phyloP scores from a whole-genome alignment of 2,797 vertebrate genomes.

The Schizothorax lantsangensis region DNA sequence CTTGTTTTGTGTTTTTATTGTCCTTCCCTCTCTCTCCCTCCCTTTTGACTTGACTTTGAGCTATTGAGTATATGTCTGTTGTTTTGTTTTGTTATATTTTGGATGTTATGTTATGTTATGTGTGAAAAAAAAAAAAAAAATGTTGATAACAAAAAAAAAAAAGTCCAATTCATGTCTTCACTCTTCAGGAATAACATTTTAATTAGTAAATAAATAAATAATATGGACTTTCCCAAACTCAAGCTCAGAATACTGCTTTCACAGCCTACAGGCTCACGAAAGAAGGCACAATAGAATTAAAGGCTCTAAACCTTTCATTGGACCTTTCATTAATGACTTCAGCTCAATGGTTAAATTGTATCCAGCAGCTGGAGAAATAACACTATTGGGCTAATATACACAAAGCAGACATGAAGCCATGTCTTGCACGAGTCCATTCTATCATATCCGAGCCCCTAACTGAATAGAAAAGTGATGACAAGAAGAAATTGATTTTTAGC shows the following conservation, averaged over 20 bases:
- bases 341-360: not conserved
- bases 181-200: not conserved
- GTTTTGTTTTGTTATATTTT: too few species aligned
- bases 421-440: conserved; percentile 35
- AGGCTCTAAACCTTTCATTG: conserved; percentile 13
- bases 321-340: conserved; percentile 18
- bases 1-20: too few species aligned
- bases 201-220: conserved; percentile 2
- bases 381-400: not conserved
- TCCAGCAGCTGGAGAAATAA: conserved; percentile 23
- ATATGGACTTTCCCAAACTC: not conserved
- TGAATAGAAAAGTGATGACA: conserved; percentile 74
- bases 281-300: not conserved
- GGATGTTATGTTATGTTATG: too few species aligned
- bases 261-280: not conserved
- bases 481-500: conserved; percentile 70
- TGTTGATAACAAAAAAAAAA: too few species aligned
- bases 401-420: not conserved
- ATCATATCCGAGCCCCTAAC: conserved; percentile 67
- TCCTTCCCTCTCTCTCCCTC: too few species aligned
- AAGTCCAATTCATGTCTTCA: not conserved
- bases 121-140: too few species aligned
- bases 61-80: too few species aligned
- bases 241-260: not conserved
- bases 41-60: too few species aligned